phyloP scores from a whole-genome alignment of 1,140 invertebrate genomes.

The Eciton burchellii region DNA sequence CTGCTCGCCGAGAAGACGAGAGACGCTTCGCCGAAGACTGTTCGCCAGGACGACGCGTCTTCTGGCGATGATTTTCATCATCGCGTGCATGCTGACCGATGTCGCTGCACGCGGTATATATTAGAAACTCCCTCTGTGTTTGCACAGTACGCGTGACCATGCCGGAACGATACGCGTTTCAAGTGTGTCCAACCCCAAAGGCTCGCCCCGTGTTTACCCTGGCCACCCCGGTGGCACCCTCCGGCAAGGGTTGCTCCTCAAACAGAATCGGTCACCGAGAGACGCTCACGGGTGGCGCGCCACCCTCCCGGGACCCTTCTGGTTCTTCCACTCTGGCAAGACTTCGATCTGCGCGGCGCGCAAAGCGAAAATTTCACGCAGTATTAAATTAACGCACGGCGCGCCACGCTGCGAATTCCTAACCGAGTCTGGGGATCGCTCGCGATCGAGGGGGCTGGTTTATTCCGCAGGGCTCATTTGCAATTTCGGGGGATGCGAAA shows the following conservation, averaged over 20 bases:
- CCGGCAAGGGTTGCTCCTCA: conserved; percentile 82
- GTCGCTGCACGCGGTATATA: conserved; percentile 75
- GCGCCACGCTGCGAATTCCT: conserved; percentile 43
- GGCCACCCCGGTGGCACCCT: conserved; percentile 78
- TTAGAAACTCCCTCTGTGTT: conserved; percentile 83
- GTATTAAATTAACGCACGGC: conserved; percentile 45
- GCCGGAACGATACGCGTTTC: conserved; percentile 81
- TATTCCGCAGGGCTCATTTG: conserved; percentile 31
- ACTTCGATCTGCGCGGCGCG: conserved; percentile 48
- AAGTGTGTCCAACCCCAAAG: conserved; percentile 76
- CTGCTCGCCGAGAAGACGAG: neutral
- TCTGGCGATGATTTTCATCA: conserved; percentile 45
- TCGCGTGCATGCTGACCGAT: conserved; percentile 1
- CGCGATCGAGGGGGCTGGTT: conserved; percentile 31
- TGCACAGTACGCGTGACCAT: conserved; percentile 82
- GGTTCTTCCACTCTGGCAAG: conserved; percentile 59
- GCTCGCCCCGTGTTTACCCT: conserved; percentile 80
- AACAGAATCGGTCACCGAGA: conserved; percentile 83
- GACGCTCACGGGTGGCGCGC: conserved; percentile 69
- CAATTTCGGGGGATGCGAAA: neutral
- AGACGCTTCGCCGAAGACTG: neutral
- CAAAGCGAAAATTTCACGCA: conserved; percentile 57
- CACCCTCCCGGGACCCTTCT: conserved; percentile 68
- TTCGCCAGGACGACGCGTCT: conserved; percentile 25
- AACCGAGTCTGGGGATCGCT: conserved; percentile 29